Percentiles rank a stretch among this genome's conserved stretches.
These are phyloP conservation scores for Gallinago media DNA, from an alignment of 2,113 vertebrate genomes.

Conservation along the genomic window DNA sequence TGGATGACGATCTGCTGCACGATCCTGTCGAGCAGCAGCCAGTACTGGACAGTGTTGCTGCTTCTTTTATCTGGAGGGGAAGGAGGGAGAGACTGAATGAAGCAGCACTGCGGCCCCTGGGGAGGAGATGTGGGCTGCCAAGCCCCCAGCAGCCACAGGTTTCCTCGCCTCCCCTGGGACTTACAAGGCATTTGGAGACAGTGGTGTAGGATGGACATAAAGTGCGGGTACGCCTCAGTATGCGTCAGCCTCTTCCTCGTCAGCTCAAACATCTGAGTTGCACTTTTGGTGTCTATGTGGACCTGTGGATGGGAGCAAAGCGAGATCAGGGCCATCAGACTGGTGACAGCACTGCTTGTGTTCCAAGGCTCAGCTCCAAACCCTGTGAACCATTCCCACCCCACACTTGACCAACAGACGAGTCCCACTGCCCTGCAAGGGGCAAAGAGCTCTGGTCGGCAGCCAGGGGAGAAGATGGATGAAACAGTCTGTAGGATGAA, in stretches of 20 bases:
- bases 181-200: constrained; percentile 99
- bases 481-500: background rate
- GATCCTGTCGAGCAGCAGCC: constrained; percentile 95
- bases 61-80: constrained; percentile 90
- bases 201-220: constrained; percentile 98
- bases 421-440: background rate
- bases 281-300: constrained; percentile 98
- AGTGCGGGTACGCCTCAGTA: constrained; percentile 96
- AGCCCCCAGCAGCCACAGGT: rapidly evolving
- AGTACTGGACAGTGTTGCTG: constrained; percentile 98
- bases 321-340: background rate
- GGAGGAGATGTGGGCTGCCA: background rate
- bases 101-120: rapidly evolving
- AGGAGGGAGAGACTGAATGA: background rate
- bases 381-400: rapidly evolving
- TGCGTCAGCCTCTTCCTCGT: constrained; percentile 96
- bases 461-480: background rate
- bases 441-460: background rate
- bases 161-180: constrained; percentile 29
- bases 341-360: rapidly evolving
- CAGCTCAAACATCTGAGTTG: constrained; percentile 96
- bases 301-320: constrained; percentile 72
- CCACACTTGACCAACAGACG: background rate
- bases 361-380: background rate
- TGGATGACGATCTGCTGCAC: constrained; percentile 98